Base-by-base conservation (phyloP, 2,113 vertebrate species). In the Vanacampus margaritifer region DNA sequence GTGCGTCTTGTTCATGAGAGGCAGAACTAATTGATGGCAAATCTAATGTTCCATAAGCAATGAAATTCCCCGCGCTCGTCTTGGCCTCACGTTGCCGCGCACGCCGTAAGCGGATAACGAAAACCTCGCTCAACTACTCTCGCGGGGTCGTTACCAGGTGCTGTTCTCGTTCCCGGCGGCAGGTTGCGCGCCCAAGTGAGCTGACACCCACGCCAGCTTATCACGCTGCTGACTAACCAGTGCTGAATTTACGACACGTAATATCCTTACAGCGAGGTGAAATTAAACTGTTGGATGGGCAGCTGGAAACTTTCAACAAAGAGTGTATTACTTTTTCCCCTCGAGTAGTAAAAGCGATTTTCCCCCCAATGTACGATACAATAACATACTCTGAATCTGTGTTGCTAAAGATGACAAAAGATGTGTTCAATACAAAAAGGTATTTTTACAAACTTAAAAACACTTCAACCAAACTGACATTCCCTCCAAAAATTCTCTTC, bases 271-370 rank as follows among this genome's bases (percentile, higher is more conserved):
- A 72, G 77, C 84, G 75, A 73, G 35, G 72, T 75, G 84, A 83
- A 86, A 84, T 84, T 66, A 78, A 81, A 73, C 80, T 21, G 54
- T 76, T 75, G 81, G 85, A 88, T 78, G 68, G 82, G 73, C 70
- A 79, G 66, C 75, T 79, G 60, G 81, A 82, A 68, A 78, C 56
- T 84, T 84, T 74, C 65, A 75, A 82, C 68, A 73, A 69, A 21
- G 46, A 51, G 66, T 48, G 64, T 79, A 76, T 76, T 83, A 64
- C 62, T 66, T 78, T 80, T 67, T 68, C 72, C 71, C 70, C 68
- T 68, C 43, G 17, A 60, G 21, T n/a, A 23, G 5, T 56, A 57
- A 57, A 57, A n/a, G n/a, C n/a, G n/a, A n/a, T 26, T 45, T 45
- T 17, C 14, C 4, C 1, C 28, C 54, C 54, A 1, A 19, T 50